Percentiles rank a stretch among this genome's conserved stretches.
These are phyloP conservation scores for Dreissena rostriformis DNA, from an alignment of 1,140 invertebrate species.

Conservation along the genomic window DNA sequence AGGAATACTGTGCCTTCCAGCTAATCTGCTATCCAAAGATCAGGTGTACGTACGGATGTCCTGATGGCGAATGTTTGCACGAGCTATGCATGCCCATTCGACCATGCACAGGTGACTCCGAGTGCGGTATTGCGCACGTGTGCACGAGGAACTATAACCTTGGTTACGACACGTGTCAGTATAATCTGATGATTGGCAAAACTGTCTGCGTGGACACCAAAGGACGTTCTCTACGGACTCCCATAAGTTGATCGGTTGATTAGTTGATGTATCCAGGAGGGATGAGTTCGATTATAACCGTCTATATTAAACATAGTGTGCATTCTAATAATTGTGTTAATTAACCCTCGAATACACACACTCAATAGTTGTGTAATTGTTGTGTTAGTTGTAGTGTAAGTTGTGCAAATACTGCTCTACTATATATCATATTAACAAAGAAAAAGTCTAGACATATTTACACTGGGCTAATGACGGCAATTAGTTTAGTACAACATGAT, in stretches of 20 bases:
- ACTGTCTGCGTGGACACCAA: constrained; percentile 84
- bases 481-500: too few relatives aligned
- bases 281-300: too few relatives aligned
- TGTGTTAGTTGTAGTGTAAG: too few relatives aligned
- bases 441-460: too few relatives aligned
- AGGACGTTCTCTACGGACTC: constrained; percentile 26
- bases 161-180: constrained; percentile 75
- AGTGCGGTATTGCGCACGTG: constrained; percentile 66
- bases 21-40: constrained; percentile 76
- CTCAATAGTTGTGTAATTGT: too few relatives aligned
- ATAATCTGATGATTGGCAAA: constrained; percentile 80
- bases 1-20: constrained; percentile 75
- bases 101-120: constrained; percentile 61
- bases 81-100: constrained; percentile 72
- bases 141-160: constrained; percentile 75
- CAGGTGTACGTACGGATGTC: constrained; percentile 73
- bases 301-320: too few relatives aligned
- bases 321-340: too few relatives aligned
- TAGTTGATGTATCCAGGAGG: too few relatives aligned
- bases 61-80: constrained; percentile 73
- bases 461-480: too few relatives aligned
- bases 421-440: too few relatives aligned
- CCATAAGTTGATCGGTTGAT: neutral
- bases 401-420: too few relatives aligned
- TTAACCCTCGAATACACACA: too few relatives aligned